phyloP scores from a whole-genome alignment of 2,113 vertebrate genomes.

The Dicaeum eximium region DNA sequence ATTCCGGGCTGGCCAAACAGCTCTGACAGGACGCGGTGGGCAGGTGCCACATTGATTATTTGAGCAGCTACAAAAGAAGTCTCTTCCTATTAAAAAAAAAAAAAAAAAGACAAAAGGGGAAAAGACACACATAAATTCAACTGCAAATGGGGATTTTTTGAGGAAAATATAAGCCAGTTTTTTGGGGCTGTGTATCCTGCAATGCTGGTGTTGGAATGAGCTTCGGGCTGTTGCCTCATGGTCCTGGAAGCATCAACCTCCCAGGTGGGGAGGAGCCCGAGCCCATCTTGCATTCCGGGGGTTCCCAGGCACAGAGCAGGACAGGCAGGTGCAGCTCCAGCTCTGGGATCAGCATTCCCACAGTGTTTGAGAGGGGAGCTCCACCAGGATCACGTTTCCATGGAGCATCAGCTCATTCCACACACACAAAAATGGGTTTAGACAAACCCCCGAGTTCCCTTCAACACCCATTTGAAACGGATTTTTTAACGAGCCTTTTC shows the following conservation, averaged over 20 bases:
- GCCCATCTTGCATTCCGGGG: not conserved
- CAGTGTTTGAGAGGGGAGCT: not conserved
- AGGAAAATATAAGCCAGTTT: not conserved
- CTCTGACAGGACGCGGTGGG: not conserved
- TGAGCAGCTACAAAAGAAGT: not conserved
- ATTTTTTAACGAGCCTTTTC: not conserved
- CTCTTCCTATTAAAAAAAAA: not conserved
- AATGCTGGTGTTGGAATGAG: not conserved
- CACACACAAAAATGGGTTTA: not conserved
- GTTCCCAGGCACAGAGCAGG: not conserved
- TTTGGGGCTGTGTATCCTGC: not conserved
- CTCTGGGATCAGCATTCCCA: not conserved
- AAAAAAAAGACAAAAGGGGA: not conserved
- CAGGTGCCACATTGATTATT: not conserved
- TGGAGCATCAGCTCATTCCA: not conserved
- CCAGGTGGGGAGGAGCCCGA: not conserved
- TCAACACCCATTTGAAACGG: not conserved
- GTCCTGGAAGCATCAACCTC: not conserved
- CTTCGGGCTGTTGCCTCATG: not conserved
- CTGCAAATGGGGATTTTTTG: not conserved
- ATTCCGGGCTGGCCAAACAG: not conserved
- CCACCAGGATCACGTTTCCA: not conserved
- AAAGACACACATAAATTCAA: not conserved
- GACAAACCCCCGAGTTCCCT: not conserved
- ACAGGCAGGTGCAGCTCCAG: not conserved